Base-by-base conservation (phyloP, 2,113 vertebrate genomes). In the Nicator chloris region DNA sequence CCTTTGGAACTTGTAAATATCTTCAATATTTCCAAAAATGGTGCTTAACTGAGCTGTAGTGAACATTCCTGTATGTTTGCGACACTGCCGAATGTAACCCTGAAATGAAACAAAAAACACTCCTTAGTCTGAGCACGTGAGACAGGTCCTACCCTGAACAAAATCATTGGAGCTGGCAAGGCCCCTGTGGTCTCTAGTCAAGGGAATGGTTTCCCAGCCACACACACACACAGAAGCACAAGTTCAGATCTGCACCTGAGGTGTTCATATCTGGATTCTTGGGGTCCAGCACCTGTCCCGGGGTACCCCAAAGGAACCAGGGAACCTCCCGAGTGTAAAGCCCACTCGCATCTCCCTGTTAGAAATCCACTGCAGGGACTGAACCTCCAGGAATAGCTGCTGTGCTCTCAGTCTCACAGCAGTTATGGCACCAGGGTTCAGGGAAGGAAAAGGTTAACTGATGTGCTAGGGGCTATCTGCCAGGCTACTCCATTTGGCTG, bases 21-120 rank as follows among this genome's bases (percentile, higher is more conserved):
- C 99, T 97, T 99, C 99, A 85, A 99, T 99, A 97, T 99, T 99
- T 97, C 99, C 99, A 97, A 99, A 99, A 97, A 99, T 99, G 91
- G 98, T 99, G 95, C 97, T 98, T 42, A 99, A 92, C 80, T 99
- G 99, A 42, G 94, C 97, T 40, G 98, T 90, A 1, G 98, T 99
- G 97, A 99, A 99, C 99, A 99, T 99, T 66, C 98, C 98, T 0
- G 98, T 98, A 94, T 99, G 98, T 96, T 99, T 99, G 70, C 98
- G 98, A 95, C 99, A 99, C 97, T 99, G 99, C 22, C 99, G 98
- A 92, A 99, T 99, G 76, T 99, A 99, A 85, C 99, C 99, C 99
- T 99, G 91, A 85, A 97, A 88, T 27, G 4, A 88, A 78, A 97
- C 10, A 4, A 49, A 39, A 82, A 82, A 31, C 49, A 73, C 81